phyloP scores from a whole-genome alignment of 1,140 invertebrate genomes.

The Leptinotarsa undecemlineata region DNA sequence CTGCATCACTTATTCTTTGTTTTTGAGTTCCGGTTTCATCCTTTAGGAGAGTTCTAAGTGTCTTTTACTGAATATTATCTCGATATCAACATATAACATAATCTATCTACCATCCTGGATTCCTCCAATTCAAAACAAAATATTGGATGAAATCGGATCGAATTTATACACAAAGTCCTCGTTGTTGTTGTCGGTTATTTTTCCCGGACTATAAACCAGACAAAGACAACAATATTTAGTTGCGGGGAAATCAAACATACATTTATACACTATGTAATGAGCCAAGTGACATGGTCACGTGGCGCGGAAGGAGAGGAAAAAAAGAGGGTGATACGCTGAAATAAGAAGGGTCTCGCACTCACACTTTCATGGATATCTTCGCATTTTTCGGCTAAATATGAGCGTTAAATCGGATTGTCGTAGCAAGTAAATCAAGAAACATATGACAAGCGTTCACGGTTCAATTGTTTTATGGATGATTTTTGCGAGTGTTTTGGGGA shows the following conservation, averaged over 20 bases:
- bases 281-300: constrained; percentile 40
- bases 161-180: too few relatives aligned
- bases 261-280: constrained; percentile 42
- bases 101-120: too few relatives aligned
- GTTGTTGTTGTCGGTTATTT: background rate
- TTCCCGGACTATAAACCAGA: constrained; percentile 19
- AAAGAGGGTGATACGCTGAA: constrained; percentile 10
- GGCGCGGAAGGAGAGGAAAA: constrained; percentile 9
- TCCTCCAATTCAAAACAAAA: too few relatives aligned
- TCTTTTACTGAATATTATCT: too few relatives aligned
- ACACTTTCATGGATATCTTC: constrained; percentile 25
- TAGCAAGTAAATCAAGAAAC: constrained; percentile 13
- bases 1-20: too few relatives aligned
- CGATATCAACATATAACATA: too few relatives aligned
- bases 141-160: too few relatives aligned
- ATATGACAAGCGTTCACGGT: constrained; percentile 27
- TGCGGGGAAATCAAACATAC: constrained; percentile 38
- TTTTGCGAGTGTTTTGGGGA: constrained; percentile 16
- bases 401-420: constrained; percentile 26
- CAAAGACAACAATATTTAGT: constrained; percentile 9
- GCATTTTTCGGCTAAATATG: constrained; percentile 23
- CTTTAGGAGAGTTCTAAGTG: too few relatives aligned
- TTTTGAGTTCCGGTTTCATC: too few relatives aligned
- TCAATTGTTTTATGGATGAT: constrained; percentile 25
- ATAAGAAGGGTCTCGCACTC: constrained; percentile 17